Percentiles rank a stretch among this genome's conserved stretches.
These are phyloP conservation scores for Liodrosophila aerea DNA, from an alignment of 2,888 invertebrate species.

Conservation along the genomic window DNA sequence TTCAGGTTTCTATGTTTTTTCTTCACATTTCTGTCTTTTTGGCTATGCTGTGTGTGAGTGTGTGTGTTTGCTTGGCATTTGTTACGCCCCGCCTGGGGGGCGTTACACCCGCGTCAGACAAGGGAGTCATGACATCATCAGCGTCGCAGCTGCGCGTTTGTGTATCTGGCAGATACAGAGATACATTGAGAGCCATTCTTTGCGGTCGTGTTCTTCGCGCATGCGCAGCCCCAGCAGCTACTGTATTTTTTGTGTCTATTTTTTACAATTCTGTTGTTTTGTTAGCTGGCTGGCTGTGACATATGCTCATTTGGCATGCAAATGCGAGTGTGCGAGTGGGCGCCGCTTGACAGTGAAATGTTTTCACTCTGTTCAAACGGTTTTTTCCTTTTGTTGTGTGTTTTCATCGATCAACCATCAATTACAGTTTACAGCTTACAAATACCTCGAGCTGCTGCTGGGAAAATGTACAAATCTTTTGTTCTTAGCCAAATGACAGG, in stretches of 20 bases:
- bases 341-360: constrained; percentile 59
- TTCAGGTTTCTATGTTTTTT: constrained; percentile 22
- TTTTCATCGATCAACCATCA: constrained; percentile 40
- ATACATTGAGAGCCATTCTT: constrained; percentile 30
- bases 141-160: constrained; percentile 47
- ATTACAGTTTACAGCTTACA: constrained; percentile 33
- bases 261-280: constrained; percentile 4
- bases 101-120: constrained; percentile 49
- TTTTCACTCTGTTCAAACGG: constrained; percentile 18
- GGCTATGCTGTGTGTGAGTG: constrained; percentile 12
- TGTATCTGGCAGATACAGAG: constrained; percentile 47
- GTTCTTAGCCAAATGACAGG: constrained; percentile 17
- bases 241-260: constrained; percentile 43
- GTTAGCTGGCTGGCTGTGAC: constrained; percentile 33
- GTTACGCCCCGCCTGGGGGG: constrained; percentile 64
- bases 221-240: constrained; percentile 64
- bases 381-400: constrained; percentile 2
- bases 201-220: constrained; percentile 48
- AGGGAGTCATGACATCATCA: constrained; percentile 51
- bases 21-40: constrained; percentile 22
- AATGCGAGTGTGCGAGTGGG: constrained; percentile 55
- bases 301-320: constrained; percentile 57
- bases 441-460: constrained; percentile 19
- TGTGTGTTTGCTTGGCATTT: constrained; percentile 64
- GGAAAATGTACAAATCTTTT: constrained; percentile 15